These are phyloP conservation scores for Eueremaeus valkanovi DNA, from an alignment of 2,888 invertebrate genomes.

Conservation along the genomic window DNA sequence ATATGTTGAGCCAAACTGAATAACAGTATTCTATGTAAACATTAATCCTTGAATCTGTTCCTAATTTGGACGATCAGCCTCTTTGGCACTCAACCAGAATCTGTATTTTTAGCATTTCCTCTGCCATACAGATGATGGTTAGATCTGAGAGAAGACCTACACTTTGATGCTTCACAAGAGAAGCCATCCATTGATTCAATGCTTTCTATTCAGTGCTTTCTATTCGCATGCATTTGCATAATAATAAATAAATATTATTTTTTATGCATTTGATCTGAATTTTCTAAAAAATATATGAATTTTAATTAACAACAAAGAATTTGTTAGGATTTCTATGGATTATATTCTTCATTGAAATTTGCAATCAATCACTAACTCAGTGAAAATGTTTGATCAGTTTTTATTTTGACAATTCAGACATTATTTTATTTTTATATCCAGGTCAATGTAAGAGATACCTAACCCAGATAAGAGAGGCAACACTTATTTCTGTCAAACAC, in stretches of 20 bases:
- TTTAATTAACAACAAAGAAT: too few relatives aligned
- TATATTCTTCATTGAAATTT: neutral
- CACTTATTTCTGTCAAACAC: neutral
- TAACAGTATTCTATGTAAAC: neutral
- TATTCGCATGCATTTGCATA: neutral
- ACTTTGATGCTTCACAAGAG: neutral
- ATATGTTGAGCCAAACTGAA: neutral
- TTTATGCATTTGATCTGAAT: neutral
- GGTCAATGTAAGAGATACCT: conserved; percentile 13
- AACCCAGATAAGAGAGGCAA: neutral
- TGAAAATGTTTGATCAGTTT: neutral
- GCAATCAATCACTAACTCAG: too few relatives aligned
- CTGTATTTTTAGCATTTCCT: neutral
- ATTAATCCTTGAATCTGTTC: conserved; percentile 18
- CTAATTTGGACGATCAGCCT: conserved; percentile 1
- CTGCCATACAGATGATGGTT: neutral
- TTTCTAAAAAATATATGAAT: too few relatives aligned
- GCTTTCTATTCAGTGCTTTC: too few relatives aligned
- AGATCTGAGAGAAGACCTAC: neutral
- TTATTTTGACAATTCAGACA: neutral
- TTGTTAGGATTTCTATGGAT: neutral
- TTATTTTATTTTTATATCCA: neutral
- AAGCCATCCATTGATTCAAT: too few relatives aligned
- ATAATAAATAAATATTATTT: neutral
- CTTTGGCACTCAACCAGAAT: conserved; percentile 5